Evolutionary conservation across 1,140 invertebrate species (phyloP).

Genomic region (Drosophila jambulina): DNA sequence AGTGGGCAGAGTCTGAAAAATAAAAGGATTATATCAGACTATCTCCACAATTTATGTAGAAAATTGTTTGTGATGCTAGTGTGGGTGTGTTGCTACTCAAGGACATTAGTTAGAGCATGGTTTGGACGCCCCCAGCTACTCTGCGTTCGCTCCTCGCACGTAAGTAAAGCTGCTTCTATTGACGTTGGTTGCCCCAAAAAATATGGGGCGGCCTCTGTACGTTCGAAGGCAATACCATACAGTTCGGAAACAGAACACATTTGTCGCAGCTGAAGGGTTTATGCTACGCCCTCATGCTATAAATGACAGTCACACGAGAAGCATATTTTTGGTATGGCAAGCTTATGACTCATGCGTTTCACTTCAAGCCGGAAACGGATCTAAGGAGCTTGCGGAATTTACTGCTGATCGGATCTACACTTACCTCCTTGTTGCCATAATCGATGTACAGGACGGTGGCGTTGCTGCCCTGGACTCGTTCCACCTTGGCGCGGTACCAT

Average conservation of each 20-base stretch:
- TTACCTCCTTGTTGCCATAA: conserved; percentile 95
- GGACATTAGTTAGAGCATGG: conserved; percentile 27
- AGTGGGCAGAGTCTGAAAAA: conserved; percentile 84
- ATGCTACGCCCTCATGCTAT: conserved; percentile 31
- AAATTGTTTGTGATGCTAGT: neutral
- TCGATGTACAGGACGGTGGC: conserved; percentile 95
- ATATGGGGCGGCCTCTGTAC: conserved; percentile 51
- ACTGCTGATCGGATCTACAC: conserved; percentile 1
- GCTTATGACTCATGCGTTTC: conserved; percentile 85
- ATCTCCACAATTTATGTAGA: neutral
- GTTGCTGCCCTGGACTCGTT: conserved; percentile 91
- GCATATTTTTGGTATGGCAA: conserved; percentile 78
- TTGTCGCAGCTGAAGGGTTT: conserved; percentile 62
- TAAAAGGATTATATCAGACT: neutral
- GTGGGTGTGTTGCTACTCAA: conserved; percentile 44
- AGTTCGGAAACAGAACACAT: conserved; percentile 26
- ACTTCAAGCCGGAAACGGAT: conserved; percentile 84
- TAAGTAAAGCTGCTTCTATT: conserved; percentile 17
- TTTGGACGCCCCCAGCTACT: conserved; percentile 60
- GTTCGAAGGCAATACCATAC: conserved; percentile 36
- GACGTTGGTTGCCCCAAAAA: conserved; percentile 51
- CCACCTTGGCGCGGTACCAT: conserved; percentile 98
- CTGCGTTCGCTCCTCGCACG: conserved; percentile 15
- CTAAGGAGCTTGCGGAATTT: conserved; percentile 82
- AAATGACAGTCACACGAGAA: conserved; percentile 20